Conservation (phyloP, 2,888 invertebrate genomes). For the Eristalis arbustorum region DNA sequence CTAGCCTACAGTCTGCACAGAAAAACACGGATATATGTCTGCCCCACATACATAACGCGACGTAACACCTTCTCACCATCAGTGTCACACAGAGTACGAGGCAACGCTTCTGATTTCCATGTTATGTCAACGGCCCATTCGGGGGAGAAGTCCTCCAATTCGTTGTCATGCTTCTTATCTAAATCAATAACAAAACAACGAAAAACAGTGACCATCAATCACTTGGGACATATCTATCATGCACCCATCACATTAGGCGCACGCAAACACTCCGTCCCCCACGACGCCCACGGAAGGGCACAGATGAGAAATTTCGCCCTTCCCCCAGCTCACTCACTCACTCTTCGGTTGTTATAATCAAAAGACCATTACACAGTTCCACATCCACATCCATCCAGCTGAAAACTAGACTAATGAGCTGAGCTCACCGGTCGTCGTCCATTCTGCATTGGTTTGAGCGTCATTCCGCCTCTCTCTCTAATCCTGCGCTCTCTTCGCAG, state of each 20-base stretch:
- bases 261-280: slow-evolving; percentile 17
- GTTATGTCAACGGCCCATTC: background rate
- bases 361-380: slow-evolving; percentile 52
- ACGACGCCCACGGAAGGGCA: background rate
- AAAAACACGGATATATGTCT: background rate
- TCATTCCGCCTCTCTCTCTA: background rate
- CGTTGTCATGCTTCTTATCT: slow-evolving; percentile 9
- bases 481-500: background rate
- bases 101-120: background rate
- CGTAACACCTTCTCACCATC: background rate
- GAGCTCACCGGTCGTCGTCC: slow-evolving; percentile 5
- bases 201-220: slow-evolving; percentile 39
- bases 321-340: background rate
- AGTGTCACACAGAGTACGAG: background rate
- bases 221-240: slow-evolving; percentile 32
- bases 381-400: slow-evolving; percentile 21
- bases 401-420: slow-evolving; percentile 53
- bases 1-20: background rate
- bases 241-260: slow-evolving; percentile 36
- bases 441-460: background rate
- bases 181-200: slow-evolving; percentile 26
- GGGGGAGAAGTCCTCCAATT: background rate
- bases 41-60: background rate
- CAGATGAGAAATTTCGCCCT: background rate
- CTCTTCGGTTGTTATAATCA: slow-evolving; percentile 45